phyloP scores from a whole-genome alignment of 2,113 vertebrate genomes.

The Chrysochloris asiatica region DNA sequence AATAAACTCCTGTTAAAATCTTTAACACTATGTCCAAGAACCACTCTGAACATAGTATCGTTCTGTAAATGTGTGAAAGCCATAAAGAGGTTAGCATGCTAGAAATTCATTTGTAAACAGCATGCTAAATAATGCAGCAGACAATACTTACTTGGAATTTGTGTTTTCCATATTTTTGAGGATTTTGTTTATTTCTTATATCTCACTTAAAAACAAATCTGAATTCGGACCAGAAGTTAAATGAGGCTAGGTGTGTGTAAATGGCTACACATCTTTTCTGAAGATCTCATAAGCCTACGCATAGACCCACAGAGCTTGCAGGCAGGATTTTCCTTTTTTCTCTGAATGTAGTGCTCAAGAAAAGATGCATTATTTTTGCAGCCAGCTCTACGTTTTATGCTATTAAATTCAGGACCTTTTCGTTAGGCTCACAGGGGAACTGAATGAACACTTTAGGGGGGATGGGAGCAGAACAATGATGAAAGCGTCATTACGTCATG shows the following conservation, averaged over 20 bases:
- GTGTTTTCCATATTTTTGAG: constrained; percentile 61
- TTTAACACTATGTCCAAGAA: constrained; percentile 44
- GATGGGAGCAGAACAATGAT: constrained; percentile 79
- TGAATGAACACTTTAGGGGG: constrained; percentile 65
- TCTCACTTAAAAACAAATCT: constrained; percentile 5
- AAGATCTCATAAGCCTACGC: constrained; percentile 37
- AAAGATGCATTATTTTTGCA: constrained; percentile 45
- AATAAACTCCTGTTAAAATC: constrained; percentile 54
- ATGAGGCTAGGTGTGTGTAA: neutral
- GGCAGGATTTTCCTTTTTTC: constrained; percentile 6
- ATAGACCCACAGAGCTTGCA: constrained; percentile 52
- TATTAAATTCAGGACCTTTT: constrained; percentile 67
- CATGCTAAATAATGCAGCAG: constrained; percentile 55
- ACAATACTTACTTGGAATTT: constrained; percentile 60
- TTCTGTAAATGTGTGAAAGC: constrained; percentile 33
- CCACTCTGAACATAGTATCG: constrained; percentile 4
- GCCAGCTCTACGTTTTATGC: constrained; percentile 57
- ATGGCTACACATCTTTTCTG: constrained; percentile 34
- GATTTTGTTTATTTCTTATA: constrained; percentile 51
- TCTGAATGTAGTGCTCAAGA: constrained; percentile 5
- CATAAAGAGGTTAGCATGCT: constrained; percentile 52
- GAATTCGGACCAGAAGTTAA: constrained; percentile 51
- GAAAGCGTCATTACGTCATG: constrained; percentile 76
- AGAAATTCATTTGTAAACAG: constrained; percentile 57
- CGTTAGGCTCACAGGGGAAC: constrained; percentile 69